Evolutionary conservation across 2,888 invertebrate genomes (phyloP).

Genomic region (Adelphocoris suturalis): DNA sequence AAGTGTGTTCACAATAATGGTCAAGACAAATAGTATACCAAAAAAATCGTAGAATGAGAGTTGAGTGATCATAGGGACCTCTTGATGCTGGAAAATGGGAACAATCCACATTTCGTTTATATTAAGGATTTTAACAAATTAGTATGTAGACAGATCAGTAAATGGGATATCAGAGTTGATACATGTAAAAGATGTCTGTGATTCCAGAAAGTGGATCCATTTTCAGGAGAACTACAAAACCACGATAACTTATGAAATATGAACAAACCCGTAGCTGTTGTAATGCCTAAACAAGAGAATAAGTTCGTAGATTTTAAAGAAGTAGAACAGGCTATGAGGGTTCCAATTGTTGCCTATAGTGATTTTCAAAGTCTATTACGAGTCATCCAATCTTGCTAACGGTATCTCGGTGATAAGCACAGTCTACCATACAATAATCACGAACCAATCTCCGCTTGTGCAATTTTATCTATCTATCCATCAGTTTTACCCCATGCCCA

Average conservation of each 20-base stretch:
- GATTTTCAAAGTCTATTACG: conserved; percentile 45
- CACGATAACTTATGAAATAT: not conserved
- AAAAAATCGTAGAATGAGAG: no score
- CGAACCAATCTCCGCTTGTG: conserved; percentile 16
- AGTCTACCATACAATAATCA: not conserved
- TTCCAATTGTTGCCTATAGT: conserved; percentile 54
- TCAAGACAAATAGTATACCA: no score
- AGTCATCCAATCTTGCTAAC: not conserved
- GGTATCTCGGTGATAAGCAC: not conserved
- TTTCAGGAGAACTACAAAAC: not conserved
- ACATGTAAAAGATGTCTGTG: no score
- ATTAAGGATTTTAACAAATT: no score
- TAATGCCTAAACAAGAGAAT: not conserved
- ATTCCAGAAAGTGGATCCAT: not conserved
- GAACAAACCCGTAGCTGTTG: not conserved
- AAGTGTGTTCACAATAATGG: no score
- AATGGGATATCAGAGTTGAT: no score
- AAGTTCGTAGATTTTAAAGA: not conserved
- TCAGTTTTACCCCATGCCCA: not conserved
- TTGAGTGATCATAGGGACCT: no score
- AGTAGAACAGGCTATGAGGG: conserved; percentile 15
- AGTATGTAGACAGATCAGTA: no score
- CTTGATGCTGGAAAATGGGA: no score
- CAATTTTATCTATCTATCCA: not conserved
- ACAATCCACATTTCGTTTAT: no score